These are phyloP conservation scores for Callopanchax toddi DNA, from an alignment of 2,113 vertebrate species.

Conservation along the genomic window DNA sequence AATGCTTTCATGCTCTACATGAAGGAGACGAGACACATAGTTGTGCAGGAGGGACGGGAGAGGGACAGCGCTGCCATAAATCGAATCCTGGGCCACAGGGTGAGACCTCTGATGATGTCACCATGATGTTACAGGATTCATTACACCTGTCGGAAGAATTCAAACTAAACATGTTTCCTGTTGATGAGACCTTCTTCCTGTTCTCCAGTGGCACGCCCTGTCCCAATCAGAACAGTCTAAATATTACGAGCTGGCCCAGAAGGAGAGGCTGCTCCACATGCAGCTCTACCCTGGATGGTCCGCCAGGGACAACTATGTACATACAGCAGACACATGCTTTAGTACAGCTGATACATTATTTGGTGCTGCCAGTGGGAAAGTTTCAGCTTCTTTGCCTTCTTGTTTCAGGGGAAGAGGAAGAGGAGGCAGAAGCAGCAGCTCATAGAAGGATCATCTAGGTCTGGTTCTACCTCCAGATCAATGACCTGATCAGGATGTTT, in stretches of 20 bases:
- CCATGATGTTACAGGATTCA: neutral
- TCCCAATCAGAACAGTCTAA: constrained; percentile 77
- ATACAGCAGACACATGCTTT: constrained; percentile 58
- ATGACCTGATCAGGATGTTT: no score
- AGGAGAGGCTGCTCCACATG: constrained; percentile 95
- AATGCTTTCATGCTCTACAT: constrained; percentile 99
- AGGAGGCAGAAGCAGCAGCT: constrained; percentile 29
- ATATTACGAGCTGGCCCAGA: constrained; percentile 90
- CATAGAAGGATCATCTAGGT: neutral
- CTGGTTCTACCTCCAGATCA: neutral
- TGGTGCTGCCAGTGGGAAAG: no score
- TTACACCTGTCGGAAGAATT: no score
- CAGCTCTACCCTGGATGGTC: constrained; percentile 96
- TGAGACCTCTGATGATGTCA: constrained; percentile 52
- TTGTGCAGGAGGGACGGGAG: constrained; percentile 86
- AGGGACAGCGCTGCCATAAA: constrained; percentile 86
- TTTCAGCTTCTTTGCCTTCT: neutral
- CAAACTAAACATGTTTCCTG: no score
- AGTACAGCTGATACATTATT: no score
- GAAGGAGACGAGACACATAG: constrained; percentile 96
- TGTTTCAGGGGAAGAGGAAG: constrained; percentile 52
- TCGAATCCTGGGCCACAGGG: constrained; percentile 94
- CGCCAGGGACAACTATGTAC: constrained; percentile 95
- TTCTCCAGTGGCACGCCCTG: constrained; percentile 88
- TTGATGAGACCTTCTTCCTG: neutral